Evolutionary conservation across 2,113 vertebrate genomes (phyloP).

Genomic region (Nettapus auritus): DNA sequence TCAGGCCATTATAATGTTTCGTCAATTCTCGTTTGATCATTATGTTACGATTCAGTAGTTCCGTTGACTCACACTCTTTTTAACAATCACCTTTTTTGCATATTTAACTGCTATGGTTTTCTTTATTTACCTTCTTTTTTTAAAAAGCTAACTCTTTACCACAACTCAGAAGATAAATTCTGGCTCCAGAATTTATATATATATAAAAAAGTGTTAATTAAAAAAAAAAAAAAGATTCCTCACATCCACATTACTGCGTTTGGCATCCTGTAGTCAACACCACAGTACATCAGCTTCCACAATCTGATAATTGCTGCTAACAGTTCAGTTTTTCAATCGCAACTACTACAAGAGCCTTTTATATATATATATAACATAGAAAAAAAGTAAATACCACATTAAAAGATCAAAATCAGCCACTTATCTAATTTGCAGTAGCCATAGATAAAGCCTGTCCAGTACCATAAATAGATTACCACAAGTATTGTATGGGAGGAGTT

Average conservation of each 20-base stretch:
- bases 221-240: background rate
- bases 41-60: background rate
- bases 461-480: conserved; percentile 5
- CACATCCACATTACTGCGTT: background rate
- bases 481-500: background rate
- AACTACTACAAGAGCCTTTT: background rate
- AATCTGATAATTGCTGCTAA: background rate
- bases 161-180: background rate
- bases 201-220: background rate
- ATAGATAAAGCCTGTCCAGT: background rate
- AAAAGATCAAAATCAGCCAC: conserved; percentile 42
- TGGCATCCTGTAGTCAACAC: background rate
- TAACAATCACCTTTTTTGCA: background rate
- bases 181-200: background rate
- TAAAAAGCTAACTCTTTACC: background rate
- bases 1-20: background rate
- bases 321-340: background rate
- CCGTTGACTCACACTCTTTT: background rate
- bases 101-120: background rate
- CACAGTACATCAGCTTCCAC: background rate
- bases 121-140: background rate
- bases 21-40: background rate
- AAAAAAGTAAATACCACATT: background rate
- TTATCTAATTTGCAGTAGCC: conserved; percentile 25
- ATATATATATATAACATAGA: background rate